Evolutionary conservation across 2,113 vertebrate species (phyloP).

Genomic region (Sporophila hypoxantha): DNA sequence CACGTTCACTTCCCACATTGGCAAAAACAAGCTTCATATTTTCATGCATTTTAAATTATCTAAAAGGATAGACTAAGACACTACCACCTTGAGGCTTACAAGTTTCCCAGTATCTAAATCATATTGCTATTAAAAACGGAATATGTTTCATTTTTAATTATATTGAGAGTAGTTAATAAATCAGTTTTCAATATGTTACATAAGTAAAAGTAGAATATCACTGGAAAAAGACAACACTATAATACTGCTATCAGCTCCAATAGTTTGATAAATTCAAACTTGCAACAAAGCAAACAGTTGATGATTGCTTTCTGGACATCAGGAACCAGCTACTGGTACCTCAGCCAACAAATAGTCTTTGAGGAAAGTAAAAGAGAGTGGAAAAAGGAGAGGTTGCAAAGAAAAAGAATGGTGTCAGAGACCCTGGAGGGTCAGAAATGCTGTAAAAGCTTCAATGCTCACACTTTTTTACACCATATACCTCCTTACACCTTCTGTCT

Average conservation of each 20-base stretch:
- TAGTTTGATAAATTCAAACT: background rate
- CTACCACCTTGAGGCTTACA: slow-evolving; percentile 1
- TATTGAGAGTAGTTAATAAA: background rate
- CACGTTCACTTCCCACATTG: slow-evolving; percentile 38
- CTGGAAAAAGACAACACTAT: background rate
- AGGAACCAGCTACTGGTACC: background rate
- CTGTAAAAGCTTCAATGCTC: background rate
- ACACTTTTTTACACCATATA: background rate
- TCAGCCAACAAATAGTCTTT: background rate
- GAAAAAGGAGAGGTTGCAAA: background rate
- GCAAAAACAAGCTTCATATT: slow-evolving; percentile 42
- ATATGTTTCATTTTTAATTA: background rate
- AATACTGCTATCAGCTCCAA: background rate
- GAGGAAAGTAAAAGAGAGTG: background rate
- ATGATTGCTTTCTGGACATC: background rate
- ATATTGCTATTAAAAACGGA: background rate
- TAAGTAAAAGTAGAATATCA: background rate
- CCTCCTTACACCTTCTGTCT: background rate
- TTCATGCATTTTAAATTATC: slow-evolving; percentile 37
- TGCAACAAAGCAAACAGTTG: background rate
- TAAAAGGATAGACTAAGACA: background rate
- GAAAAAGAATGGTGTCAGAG: background rate
- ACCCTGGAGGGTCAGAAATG: background rate
- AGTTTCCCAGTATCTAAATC: slow-evolving; percentile 28
- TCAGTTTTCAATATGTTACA: background rate